These are phyloP conservation scores for Heliconius nattereri DNA, from an alignment of 1,140 invertebrate genomes.

Conservation along the genomic window DNA sequence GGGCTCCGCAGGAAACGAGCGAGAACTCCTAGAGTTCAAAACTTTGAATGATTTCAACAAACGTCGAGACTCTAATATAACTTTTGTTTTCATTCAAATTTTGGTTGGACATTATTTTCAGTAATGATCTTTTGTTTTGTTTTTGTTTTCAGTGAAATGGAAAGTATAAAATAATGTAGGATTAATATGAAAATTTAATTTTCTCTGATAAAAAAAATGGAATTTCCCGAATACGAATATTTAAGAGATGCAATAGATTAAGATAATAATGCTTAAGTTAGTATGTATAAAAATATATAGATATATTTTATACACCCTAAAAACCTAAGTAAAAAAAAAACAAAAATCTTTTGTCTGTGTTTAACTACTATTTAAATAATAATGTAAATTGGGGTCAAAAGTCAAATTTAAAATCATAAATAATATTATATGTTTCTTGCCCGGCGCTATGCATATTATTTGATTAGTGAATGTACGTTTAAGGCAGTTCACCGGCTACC, in stretches of 20 bases:
- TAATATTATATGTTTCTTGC: neutral
- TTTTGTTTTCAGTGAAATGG: too few relatives aligned
- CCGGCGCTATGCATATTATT: neutral
- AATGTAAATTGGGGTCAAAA: too few relatives aligned
- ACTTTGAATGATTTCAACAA: slow-evolving; percentile 16
- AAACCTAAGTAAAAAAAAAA: too few relatives aligned
- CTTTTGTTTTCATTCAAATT: neutral
- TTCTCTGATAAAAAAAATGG: neutral
- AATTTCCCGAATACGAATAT: too few relatives aligned
- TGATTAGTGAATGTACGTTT: slow-evolving; percentile 31
- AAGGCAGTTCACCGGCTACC: slow-evolving; percentile 21
- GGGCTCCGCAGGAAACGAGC: neutral
- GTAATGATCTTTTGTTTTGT: neutral
- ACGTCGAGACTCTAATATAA: slow-evolving; percentile 1
- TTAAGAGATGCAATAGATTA: too few relatives aligned
- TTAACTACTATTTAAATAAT: neutral
- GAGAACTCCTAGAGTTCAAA: neutral
- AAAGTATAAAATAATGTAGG: neutral
- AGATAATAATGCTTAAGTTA: too few relatives aligned
- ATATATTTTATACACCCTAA: too few relatives aligned
- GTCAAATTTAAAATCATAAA: neutral
- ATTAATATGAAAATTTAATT: neutral
- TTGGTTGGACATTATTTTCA: neutral
- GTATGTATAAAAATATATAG: too few relatives aligned
- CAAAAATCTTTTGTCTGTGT: neutral